Conservation (phyloP, 2,888 invertebrate genomes). For the Chouioia cunea region DNA sequence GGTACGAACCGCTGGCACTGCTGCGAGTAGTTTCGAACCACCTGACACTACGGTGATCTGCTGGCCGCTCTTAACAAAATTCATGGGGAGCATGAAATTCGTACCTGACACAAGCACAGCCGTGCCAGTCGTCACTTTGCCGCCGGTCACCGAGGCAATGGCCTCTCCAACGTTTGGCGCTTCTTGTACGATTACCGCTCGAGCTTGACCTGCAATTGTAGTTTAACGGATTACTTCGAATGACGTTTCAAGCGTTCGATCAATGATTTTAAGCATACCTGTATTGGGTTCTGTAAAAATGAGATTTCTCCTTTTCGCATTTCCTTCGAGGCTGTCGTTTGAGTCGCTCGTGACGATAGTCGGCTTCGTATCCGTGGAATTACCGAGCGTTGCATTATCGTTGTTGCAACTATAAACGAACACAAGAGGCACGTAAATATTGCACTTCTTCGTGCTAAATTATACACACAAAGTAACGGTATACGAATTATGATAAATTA, state of each 20-base stretch:
- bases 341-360: slow-evolving; percentile 62
- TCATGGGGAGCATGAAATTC: slow-evolving; percentile 79
- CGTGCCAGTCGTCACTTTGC: slow-evolving; percentile 70
- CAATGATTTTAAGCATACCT: slow-evolving; percentile 29
- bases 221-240: too few relatives aligned
- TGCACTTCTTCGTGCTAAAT: not conserved
- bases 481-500: not conserved
- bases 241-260: too few relatives aligned
- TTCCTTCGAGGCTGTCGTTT: slow-evolving; percentile 60
- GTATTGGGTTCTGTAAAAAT: slow-evolving; percentile 64
- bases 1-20: slow-evolving; percentile 61
- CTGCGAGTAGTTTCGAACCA: slow-evolving; percentile 72
- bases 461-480: not conserved
- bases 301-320: slow-evolving; percentile 61
- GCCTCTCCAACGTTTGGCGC: slow-evolving; percentile 73
- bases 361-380: slow-evolving; percentile 54
- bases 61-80: slow-evolving; percentile 79
- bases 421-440: not conserved
- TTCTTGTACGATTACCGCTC: slow-evolving; percentile 66
- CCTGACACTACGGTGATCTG: slow-evolving; percentile 81
- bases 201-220: slow-evolving; percentile 54
- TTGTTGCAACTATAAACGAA: slow-evolving; percentile 41
- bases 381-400: slow-evolving; percentile 52
- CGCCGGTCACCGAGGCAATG: slow-evolving; percentile 73
- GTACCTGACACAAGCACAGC: slow-evolving; percentile 78